Conservation (phyloP, 1,140 invertebrate species). For the Gryllus bimaculatus region DNA sequence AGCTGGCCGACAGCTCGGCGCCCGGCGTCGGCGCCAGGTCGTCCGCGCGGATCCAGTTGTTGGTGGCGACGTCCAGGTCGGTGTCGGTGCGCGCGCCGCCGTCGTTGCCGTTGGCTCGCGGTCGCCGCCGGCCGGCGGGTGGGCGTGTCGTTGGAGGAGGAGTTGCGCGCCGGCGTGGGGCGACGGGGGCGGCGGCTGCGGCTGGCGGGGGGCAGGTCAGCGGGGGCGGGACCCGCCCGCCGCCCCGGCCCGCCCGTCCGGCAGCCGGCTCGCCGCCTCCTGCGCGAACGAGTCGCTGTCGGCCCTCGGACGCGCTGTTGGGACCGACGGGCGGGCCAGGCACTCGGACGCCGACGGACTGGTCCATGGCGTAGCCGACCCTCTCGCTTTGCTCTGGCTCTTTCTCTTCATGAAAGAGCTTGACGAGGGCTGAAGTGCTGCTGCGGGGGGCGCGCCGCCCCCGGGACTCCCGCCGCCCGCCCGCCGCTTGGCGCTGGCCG, state of each 20-base stretch:
- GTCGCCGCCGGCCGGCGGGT: background rate
- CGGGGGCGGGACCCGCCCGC: background rate
- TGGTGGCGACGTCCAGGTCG: conserved; percentile 12
- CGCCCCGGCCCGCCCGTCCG: too few relatives aligned
- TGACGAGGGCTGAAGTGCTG: conserved; percentile 67
- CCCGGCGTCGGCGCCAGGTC: conserved; percentile 26
- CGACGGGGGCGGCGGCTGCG: background rate
- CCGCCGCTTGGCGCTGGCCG: conserved; percentile 33
- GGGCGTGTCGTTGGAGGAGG: background rate
- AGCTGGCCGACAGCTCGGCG: conserved; percentile 24
- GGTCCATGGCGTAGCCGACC: conserved; percentile 25
- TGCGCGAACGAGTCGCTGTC: conserved; percentile 19
- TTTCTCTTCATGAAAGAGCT: conserved; percentile 84
- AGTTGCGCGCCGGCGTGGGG: background rate
- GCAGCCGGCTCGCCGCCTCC: conserved; percentile 13
- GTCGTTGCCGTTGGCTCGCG: conserved; percentile 10
- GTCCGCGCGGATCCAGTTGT: conserved; percentile 11
- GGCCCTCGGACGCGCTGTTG: conserved; percentile 26
- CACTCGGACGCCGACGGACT: conserved; percentile 23
- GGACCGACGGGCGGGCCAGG: conserved; percentile 26
- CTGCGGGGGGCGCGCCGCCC: conserved; percentile 34
- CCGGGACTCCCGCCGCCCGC: conserved; percentile 34
- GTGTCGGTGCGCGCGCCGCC: background rate
- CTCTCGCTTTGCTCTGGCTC: conserved; percentile 63
- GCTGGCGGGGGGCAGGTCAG: background rate